phyloP scores from a whole-genome alignment of 2,888 invertebrate species.

The Drosophila setosimentum region DNA sequence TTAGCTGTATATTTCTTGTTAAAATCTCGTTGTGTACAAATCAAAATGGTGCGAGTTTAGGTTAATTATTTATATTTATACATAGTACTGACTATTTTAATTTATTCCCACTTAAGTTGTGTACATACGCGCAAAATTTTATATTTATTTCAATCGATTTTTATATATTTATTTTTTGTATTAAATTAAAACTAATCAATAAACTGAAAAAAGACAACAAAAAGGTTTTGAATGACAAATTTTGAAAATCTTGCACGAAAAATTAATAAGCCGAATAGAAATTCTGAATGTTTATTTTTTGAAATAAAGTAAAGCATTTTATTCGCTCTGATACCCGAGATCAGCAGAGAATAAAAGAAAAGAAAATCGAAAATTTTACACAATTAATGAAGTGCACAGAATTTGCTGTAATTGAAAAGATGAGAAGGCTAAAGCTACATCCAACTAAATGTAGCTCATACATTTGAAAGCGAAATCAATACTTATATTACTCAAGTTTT shows the following conservation, averaged over 20 bases:
- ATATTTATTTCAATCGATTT: constrained; percentile 37
- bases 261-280: neutral
- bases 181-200: constrained; percentile 8
- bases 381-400: neutral
- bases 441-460: neutral
- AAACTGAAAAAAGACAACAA: constrained; percentile 8
- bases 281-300: neutral
- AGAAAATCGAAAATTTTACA: neutral
- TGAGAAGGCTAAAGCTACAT: neutral
- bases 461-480: neutral
- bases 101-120: constrained; percentile 40
- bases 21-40: constrained; percentile 52
- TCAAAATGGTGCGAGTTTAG: constrained; percentile 67
- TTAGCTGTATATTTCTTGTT: constrained; percentile 45
- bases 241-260: neutral
- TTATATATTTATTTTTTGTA: constrained; percentile 26
- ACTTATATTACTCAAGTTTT: neutral
- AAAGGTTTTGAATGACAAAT: neutral
- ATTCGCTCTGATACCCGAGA: neutral
- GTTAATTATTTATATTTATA: constrained; percentile 31
- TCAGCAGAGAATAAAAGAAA: neutral
- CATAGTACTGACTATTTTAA: constrained; percentile 13
- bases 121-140: constrained; percentile 51
- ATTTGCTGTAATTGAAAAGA: neutral
- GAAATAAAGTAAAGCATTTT: neutral